phyloP scores from a whole-genome alignment of 2,113 vertebrate species.

The Neomonachus schauinslandi region DNA sequence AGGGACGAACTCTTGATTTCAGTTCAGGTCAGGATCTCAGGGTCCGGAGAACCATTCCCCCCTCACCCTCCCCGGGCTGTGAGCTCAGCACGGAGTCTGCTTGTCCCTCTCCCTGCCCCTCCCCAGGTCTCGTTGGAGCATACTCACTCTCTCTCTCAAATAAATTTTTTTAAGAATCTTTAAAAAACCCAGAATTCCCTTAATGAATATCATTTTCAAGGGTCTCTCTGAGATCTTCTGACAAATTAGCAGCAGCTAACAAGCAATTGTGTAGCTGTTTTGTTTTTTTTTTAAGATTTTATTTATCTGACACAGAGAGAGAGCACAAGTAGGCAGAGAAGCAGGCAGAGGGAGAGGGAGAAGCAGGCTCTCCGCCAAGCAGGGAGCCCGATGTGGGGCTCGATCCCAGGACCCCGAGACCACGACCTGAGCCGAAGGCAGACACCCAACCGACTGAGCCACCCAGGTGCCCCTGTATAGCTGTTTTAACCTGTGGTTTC shows the following conservation, averaged over 20 bases:
- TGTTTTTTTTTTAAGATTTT: no score
- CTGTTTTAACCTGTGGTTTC: background rate
- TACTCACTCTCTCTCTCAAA: background rate
- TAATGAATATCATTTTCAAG: background rate
- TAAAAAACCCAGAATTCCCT: background rate
- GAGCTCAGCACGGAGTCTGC: background rate
- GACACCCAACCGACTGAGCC: no score
- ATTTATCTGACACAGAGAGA: no score
- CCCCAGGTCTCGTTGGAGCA: background rate
- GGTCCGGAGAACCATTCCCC: background rate
- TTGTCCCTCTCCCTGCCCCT: background rate
- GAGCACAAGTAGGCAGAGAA: no score
- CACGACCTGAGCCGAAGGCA: no score
- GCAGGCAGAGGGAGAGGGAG: no score
- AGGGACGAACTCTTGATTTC: background rate
- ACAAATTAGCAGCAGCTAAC: background rate
- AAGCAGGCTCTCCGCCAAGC: no score
- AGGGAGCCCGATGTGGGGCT: no score
- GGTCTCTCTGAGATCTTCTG: background rate
- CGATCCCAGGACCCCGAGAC: no score
- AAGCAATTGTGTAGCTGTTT: background rate
- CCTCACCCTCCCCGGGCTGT: fast-evolving
- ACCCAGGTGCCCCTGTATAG: background rate
- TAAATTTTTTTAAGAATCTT: background rate
- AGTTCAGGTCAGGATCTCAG: background rate